Evolutionary conservation across 2,888 invertebrate genomes (phyloP), one percentile per base, ranked within the genome.

Genomic region (Cheilosia variabilis): DNA sequence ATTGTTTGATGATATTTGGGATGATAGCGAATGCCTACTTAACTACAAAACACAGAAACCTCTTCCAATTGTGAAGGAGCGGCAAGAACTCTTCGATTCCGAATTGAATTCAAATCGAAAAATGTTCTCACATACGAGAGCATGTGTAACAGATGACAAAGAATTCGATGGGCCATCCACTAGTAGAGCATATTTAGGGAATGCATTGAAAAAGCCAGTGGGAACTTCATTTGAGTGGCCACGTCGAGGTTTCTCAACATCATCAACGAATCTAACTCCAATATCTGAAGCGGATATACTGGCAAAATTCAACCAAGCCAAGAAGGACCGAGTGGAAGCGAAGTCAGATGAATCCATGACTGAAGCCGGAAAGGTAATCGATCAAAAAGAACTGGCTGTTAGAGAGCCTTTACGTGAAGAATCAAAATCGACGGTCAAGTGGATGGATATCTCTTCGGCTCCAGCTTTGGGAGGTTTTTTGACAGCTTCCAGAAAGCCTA

Each of bases 401-500:
- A 2, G 4, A n/a, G 6, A 43, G 6, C 43, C n/a, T n/a, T n/a
- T 5, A 15, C 43, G 13, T 3, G 13, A 2, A 13, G 37, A 13
- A 37, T 37, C 13, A 37, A 10, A 37, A 37, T 13, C 13, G 37
- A 13, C 3, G 13, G 37, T 37, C 0, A 37, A 37, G 2, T 34
- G 10, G 34, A 10, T 3, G 34, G 34, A 1, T 34, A 34, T 10
- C 37, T 10, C 37, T 37, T 37, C 10, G 37, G 5, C 22, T 10
- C 22, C 3, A 10, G 50, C 50, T 19, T 82, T 55, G 72, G n/a
- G 19, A 3, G 87, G 81, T 1, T 82, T 83, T 62, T 73, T 58
- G 22, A 87, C 87, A 5, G 87, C 87, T 4, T 83, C 87, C 4
- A 69, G 57, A 22, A 87, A 87, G 57, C 65, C 69, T 60, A 62